phyloP scores from a whole-genome alignment of 2,797 vertebrate genomes.

The Clarias fuscus region DNA sequence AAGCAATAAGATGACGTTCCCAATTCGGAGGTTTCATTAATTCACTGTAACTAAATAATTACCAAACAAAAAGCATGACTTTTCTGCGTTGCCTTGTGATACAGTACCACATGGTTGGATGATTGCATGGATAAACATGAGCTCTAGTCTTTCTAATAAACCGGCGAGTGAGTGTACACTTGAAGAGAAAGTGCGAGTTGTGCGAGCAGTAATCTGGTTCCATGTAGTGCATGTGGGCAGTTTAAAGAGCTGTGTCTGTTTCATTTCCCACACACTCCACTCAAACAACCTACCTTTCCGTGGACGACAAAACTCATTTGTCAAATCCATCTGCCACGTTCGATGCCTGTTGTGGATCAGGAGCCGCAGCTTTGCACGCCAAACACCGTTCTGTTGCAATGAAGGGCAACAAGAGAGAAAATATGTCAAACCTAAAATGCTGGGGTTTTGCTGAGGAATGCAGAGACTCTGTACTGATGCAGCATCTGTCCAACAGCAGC shows the following conservation, averaged over 20 bases:
- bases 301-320: conserved; percentile 53
- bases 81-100: background rate
- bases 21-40: background rate
- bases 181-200: background rate
- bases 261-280: conserved; percentile 28
- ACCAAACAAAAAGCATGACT: background rate
- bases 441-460: background rate
- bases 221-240: too few relatives aligned
- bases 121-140: background rate
- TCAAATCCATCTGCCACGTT: conserved; percentile 56
- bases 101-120: background rate
- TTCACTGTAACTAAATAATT: background rate
- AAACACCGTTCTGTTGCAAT: conserved; percentile 47
- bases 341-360: conserved; percentile 30
- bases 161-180: background rate
- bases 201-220: background rate
- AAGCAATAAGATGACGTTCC: background rate
- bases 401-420: conserved; percentile 14
- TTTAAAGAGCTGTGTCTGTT: background rate
- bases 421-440: background rate
- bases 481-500: background rate
- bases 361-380: conserved; percentile 36
- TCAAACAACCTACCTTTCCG: conserved; percentile 19
- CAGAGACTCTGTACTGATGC: conserved; percentile 4
- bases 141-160: background rate